Base-by-base conservation (phyloP, 2,888 invertebrate species). In the Eristalinus aeneus region DNA sequence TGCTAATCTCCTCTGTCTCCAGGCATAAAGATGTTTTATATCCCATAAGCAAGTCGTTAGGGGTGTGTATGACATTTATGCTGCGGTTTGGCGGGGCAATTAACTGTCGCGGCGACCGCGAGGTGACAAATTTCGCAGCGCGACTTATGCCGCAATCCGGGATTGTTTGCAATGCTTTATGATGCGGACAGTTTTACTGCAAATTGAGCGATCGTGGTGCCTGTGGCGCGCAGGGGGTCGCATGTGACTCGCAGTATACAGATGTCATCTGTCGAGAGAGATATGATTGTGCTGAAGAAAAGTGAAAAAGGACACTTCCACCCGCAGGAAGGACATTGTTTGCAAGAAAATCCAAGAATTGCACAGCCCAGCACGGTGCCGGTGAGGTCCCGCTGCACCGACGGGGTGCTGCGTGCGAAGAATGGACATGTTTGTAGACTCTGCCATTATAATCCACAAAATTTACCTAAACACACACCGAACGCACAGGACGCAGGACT, bases 401-500 rank as follows among this genome's bases (percentile, higher is more conserved):
- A 9, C 16, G 46, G 8, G 46, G 46, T 46, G 46, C 16, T 46
- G 46, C 16, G 16, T 46, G 60, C 65, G 16, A 68, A 71, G 56
- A 69, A 81, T 63, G 69, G 86, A 82, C 65, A 86, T 86, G 86
- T 86, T 86, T 86, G 78, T 78, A 77, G 86, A 82, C 86, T 60
- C 69, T 73, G 77, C 69, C 69, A 82, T 78, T 86, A 74, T 86
- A 82, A 86, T 86, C 86, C 86, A 74, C 64, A 71, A 81, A 86
- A 82, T 86, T 86, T 86, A 77, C 82, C 86, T 86, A 86, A 86
- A 86, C 81, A 82, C 84, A 71, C 54, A 71, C 54, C 3, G 56
- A 5, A 2, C 20, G 6, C 54, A 22, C 1, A 46, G 69, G 65
- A 63, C 56, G 16, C 20, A 3, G 20, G 23, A 39, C 61, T 22